These are phyloP conservation scores for Leptopterna dolabrata DNA, from an alignment of 2,888 invertebrate species.

Conservation along the genomic window DNA sequence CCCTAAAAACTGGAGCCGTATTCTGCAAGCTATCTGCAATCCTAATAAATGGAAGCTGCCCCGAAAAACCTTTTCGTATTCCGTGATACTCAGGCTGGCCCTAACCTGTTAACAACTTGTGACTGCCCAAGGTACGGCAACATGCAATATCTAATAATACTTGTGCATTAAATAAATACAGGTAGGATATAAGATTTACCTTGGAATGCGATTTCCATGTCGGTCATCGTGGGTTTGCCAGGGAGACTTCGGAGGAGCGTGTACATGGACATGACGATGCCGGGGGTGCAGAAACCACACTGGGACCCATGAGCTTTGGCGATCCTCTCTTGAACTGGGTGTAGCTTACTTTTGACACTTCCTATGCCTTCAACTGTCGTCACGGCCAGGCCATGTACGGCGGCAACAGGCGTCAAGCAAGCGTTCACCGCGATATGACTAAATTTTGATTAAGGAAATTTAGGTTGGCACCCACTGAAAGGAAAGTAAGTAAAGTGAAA, in stretches of 20 bases:
- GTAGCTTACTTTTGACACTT: conserved; percentile 79
- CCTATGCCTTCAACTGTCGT: conserved; percentile 96
- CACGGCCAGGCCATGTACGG: conserved; percentile 88
- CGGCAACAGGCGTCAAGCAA: conserved; percentile 87
- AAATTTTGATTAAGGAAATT: conserved; percentile 52
- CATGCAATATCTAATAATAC: too few species aligned
- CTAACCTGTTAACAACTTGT: too few species aligned
- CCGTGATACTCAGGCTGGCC: too few species aligned
- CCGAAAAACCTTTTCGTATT: too few species aligned
- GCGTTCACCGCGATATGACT: conserved; percentile 89
- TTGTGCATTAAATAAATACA: too few species aligned
- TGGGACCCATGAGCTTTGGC: conserved; percentile 94
- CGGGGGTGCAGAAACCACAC: conserved; percentile 96
- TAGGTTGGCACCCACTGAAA: neutral
- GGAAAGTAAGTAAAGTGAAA: neutral
- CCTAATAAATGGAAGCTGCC: too few species aligned
- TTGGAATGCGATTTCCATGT: conserved; percentile 85
- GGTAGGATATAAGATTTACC: conserved; percentile 68
- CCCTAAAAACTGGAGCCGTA: too few species aligned
- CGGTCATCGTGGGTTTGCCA: conserved; percentile 76
- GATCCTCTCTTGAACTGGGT: conserved; percentile 88
- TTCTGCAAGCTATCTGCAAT: too few species aligned
- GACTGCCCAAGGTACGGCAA: too few species aligned
- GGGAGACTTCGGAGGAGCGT: conserved; percentile 80
- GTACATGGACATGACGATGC: conserved; percentile 98